Evolutionary conservation across 2,888 invertebrate species (phyloP).

Genomic region (Ichneumon xanthorius): DNA sequence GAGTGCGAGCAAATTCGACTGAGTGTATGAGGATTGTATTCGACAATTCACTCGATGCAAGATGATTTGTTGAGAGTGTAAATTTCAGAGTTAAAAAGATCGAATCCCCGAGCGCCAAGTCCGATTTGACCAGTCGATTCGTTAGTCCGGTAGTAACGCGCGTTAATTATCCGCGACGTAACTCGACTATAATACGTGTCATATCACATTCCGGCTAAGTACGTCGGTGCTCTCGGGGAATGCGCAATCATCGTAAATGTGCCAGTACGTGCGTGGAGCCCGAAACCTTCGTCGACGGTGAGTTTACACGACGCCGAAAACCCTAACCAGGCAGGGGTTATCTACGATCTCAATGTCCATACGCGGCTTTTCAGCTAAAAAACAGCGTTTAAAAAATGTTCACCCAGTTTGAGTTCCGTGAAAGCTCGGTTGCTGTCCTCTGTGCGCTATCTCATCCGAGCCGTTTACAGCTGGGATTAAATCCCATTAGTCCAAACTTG

Average conservation of each 20-base stretch:
- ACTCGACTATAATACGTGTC: constrained; percentile 34
- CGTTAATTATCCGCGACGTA: neutral
- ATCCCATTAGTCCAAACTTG: neutral
- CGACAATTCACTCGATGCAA: too few relatives aligned
- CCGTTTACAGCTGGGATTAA: neutral
- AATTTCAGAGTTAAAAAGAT: too few relatives aligned
- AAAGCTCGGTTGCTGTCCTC: constrained; percentile 1
- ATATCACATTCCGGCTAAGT: constrained; percentile 36
- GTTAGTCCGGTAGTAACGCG: neutral
- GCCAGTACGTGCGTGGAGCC: constrained; percentile 41
- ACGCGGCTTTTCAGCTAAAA: constrained; percentile 39
- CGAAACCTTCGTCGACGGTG: constrained; percentile 48
- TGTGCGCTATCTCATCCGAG: neutral
- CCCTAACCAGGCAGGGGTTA: constrained; percentile 44
- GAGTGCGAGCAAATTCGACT: too few relatives aligned
- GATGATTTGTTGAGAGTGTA: too few relatives aligned
- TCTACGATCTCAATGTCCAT: constrained; percentile 62
- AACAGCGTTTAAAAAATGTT: constrained; percentile 33
- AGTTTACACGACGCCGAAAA: constrained; percentile 58
- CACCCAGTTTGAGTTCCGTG: constrained; percentile 7
- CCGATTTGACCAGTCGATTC: neutral
- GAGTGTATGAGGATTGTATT: too few relatives aligned
- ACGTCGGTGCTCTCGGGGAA: constrained; percentile 6
- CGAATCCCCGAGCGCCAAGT: neutral
- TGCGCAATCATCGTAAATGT: constrained; percentile 39